Evolutionary conservation across 2,888 invertebrate genomes (phyloP).

Genomic region (Thereva nobilitata): DNA sequence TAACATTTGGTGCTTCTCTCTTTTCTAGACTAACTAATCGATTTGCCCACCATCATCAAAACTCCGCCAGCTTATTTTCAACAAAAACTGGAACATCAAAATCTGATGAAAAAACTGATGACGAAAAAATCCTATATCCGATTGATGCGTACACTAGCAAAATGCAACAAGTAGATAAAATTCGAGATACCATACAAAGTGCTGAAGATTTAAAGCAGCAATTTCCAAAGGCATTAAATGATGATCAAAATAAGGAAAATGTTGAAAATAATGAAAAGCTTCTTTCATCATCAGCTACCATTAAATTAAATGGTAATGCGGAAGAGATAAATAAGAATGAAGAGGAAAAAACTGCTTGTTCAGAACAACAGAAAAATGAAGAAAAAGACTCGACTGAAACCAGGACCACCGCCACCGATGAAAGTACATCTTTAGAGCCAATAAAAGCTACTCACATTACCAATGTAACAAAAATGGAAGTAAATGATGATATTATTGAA

Average conservation of each 20-base stretch:
- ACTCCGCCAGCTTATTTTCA: no score
- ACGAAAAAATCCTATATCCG: no score
- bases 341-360: neutral
- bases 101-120: no score
- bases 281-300: neutral
- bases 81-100: no score
- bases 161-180: slow-evolving; percentile 40
- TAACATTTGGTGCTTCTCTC: no score
- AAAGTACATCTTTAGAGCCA: no score
- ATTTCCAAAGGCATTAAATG: slow-evolving; percentile 14
- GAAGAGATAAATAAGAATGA: slow-evolving; percentile 3
- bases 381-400: neutral
- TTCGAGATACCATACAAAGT: slow-evolving; percentile 34
- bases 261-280: slow-evolving; percentile 31
- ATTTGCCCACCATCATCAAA: no score
- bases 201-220: slow-evolving; percentile 30
- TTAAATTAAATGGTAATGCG: slow-evolving; percentile 23
- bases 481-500: neutral
- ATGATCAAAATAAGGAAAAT: slow-evolving; percentile 34
- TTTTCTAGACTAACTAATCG: no score
- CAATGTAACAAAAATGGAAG: neutral
- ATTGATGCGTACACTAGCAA: slow-evolving; percentile 3
- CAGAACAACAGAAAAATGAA: neutral
- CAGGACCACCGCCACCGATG: no score
- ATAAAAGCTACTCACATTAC: no score